These are phyloP conservation scores for Nomada ruficornis DNA, from an alignment of 2,888 invertebrate species.

Conservation along the genomic window DNA sequence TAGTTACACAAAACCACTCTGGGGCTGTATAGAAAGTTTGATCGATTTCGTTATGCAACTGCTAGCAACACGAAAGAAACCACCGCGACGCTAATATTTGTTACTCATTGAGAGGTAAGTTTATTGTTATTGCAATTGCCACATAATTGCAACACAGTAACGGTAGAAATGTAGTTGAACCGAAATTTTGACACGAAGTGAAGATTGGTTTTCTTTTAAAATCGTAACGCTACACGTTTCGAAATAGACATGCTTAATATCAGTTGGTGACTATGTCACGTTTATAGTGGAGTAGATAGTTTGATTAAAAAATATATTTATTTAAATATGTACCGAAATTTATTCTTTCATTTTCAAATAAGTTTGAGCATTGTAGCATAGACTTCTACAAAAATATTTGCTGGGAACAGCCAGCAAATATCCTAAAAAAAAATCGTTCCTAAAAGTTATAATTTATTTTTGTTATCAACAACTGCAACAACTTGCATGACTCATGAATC, in stretches of 20 bases:
- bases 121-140: constrained; percentile 37
- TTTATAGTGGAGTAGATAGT: too few species aligned
- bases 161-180: neutral
- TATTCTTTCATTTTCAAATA: neutral
- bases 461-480: neutral
- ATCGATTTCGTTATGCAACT: constrained; percentile 60
- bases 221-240: neutral
- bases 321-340: neutral
- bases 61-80: constrained; percentile 51
- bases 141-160: neutral
- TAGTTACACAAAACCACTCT: neutral
- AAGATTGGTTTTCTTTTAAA: neutral
- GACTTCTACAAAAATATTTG: neutral
- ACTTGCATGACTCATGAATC: constrained; percentile 45
- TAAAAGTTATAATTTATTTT: too few species aligned
- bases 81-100: constrained; percentile 27
- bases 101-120: constrained; percentile 57
- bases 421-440: too few species aligned
- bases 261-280: neutral
- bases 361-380: neutral
- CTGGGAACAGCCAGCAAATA: too few species aligned
- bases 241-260: neutral
- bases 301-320: neutral
- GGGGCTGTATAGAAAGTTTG: constrained; percentile 37
- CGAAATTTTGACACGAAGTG: neutral